Percentiles rank a stretch among this genome's conserved stretches.
These are phyloP conservation scores for Augiades crinisus DNA, from an alignment of 2,888 invertebrate species.

Conservation along the genomic window DNA sequence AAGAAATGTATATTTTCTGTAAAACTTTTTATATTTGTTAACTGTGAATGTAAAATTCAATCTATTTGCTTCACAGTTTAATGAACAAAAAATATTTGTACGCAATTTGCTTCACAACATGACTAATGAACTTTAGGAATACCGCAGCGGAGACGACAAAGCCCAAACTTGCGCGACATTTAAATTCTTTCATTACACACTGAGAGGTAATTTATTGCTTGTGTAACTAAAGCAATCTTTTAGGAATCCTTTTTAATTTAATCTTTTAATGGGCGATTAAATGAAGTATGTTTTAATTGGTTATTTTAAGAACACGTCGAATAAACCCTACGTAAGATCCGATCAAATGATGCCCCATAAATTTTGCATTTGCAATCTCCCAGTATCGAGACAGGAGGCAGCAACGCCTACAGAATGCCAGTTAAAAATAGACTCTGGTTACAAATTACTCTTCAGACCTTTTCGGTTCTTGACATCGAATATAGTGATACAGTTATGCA, in stretches of 20 bases:
- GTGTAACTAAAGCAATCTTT: background rate
- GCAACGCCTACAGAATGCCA: conserved; percentile 14
- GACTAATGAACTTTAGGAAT: background rate
- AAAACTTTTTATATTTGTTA: background rate
- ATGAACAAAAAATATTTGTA: background rate
- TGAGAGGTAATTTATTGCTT: conserved; percentile 1
- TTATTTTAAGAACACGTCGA: conserved; percentile 10
- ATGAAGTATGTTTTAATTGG: conserved; percentile 20
- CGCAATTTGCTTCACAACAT: background rate
- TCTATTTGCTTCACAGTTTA: background rate
- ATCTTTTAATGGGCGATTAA: conserved; percentile 10
- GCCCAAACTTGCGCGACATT: background rate
- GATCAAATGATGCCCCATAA: conserved; percentile 23
- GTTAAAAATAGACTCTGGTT: conserved; percentile 2
- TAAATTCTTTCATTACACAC: background rate
- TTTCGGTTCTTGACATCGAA: no score
- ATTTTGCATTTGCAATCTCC: conserved; percentile 15
- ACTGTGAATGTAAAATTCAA: background rate
- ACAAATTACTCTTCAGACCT: no score
- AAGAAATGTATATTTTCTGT: background rate
- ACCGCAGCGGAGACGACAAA: background rate
- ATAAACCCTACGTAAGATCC: conserved; percentile 8
- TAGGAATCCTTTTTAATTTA: conserved; percentile 5
- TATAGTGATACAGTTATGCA: no score
- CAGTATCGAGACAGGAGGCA: conserved; percentile 3